Conservation (phyloP, 2,888 invertebrate species). For the Epirrhoe alternata region DNA sequence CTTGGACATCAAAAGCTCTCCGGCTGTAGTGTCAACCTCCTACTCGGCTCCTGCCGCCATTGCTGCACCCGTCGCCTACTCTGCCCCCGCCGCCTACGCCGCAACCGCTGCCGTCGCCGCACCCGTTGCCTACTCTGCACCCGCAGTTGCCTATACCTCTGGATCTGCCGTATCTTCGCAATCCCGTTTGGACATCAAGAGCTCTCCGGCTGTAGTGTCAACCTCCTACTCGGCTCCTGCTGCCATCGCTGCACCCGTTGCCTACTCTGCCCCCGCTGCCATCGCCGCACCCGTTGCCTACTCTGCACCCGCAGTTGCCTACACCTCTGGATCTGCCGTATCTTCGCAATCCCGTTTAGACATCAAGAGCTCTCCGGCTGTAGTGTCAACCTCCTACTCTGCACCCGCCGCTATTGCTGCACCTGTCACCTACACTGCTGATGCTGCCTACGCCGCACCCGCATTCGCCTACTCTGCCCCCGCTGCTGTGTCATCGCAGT, state of each 20-base stretch:
- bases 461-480: conserved; percentile 47
- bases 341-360: conserved; percentile 59
- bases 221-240: conserved; percentile 53
- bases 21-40: conserved; percentile 53
- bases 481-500: conserved; percentile 41
- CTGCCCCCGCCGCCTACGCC: conserved; percentile 32
- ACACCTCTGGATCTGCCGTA: conserved; percentile 33
- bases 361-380: conserved; percentile 57
- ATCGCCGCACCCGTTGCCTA: conserved; percentile 14
- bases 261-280: conserved; percentile 47
- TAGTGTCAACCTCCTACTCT: conserved; percentile 54
- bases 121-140: conserved; percentile 2
- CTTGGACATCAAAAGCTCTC: conserved; percentile 60
- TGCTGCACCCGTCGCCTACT: conserved; percentile 46
- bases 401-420: conserved; percentile 46
- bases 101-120: conserved; percentile 49
- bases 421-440: conserved; percentile 36
- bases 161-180: conserved; percentile 50
- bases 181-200: conserved; percentile 61
- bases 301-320: conserved; percentile 46
- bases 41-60: conserved; percentile 48
- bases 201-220: conserved; percentile 56
- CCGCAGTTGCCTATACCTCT: conserved; percentile 46
- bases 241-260: conserved; percentile 41
- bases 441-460: conserved; percentile 15